Percentiles rank a stretch among this genome's conserved stretches.
phyloP scores from a whole-genome alignment of 53 echinoderm and acorn worm genomes.

The Echinometra lucunter region DNA sequence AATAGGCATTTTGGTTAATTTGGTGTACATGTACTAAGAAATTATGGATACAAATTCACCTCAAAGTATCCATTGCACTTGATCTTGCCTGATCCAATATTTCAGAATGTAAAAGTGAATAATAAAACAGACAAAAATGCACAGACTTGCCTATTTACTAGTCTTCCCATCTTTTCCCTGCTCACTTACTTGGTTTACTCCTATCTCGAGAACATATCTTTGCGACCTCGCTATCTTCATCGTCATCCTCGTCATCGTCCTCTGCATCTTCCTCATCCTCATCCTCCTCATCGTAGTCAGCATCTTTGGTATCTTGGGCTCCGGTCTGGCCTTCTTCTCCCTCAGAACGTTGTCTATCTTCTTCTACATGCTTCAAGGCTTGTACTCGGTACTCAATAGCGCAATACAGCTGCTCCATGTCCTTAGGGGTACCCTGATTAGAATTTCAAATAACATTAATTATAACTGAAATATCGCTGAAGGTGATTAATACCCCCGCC shows the following conservation, averaged over 20 bases:
- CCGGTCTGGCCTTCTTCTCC: constrained; percentile 51
- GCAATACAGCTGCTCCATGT: constrained; percentile 95
- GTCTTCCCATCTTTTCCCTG: too few species aligned
- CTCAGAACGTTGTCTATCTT: constrained; percentile 25
- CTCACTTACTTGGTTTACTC: constrained; percentile 63
- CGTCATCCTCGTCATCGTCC: constrained; percentile 51
- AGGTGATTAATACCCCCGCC: too few species aligned
- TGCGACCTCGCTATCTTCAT: constrained; percentile 64
- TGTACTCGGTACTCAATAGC: constrained; percentile 97
- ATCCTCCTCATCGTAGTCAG: constrained; percentile 35
- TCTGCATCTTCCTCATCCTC: constrained; percentile 55
- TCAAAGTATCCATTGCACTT: too few species aligned
- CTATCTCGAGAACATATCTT: constrained; percentile 59
- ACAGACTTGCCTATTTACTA: background rate
- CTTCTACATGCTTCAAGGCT: constrained; percentile 87
- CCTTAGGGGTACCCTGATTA: constrained; percentile 87
- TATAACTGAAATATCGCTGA: too few species aligned
- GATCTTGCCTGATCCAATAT: too few species aligned
- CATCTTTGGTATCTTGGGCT: constrained; percentile 24
- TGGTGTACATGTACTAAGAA: too few species aligned
- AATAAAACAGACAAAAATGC: too few species aligned
- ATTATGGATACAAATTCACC: too few species aligned
- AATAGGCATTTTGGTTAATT: too few species aligned
- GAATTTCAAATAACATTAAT: too few species aligned
- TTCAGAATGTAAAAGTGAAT: too few species aligned